A percentile compares a stretch with the other conserved stretches of the same genome.
Evolutionary conservation across 1,140 invertebrate genomes (phyloP).

Genomic region (Kradibia gibbosae): DNA sequence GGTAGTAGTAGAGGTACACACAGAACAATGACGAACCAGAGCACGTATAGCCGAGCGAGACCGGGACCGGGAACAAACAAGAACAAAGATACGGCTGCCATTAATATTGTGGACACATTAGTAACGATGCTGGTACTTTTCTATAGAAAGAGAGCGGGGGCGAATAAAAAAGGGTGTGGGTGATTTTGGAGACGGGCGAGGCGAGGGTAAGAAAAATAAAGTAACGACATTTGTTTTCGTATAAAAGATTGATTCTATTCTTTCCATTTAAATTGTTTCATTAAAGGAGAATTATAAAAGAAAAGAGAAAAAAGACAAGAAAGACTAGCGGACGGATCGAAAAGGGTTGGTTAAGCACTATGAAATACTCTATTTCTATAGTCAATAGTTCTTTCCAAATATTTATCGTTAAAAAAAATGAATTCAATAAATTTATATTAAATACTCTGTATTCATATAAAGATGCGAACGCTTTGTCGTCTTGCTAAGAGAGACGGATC

Average conservation of each 20-base stretch:
- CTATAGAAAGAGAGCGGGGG: conserved; percentile 58
- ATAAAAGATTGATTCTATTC: conserved; percentile 52
- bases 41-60: conserved; percentile 73
- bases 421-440: conserved; percentile 6
- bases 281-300: conserved; percentile 38
- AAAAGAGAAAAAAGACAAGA: conserved; percentile 48
- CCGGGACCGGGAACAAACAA: conserved; percentile 75
- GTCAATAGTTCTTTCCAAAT: conserved; percentile 7
- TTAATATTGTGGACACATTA: conserved; percentile 74
- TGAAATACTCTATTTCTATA: conserved; percentile 29
- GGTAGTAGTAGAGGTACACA: conserved; percentile 71
- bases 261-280: conserved; percentile 18
- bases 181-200: conserved; percentile 44
- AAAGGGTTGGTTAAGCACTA: conserved; percentile 36
- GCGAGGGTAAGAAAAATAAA: conserved; percentile 45
- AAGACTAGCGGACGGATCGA: conserved; percentile 31
- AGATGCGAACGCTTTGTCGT: conserved; percentile 45
- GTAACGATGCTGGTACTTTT: conserved; percentile 71
- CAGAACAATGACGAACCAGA: conserved; percentile 74
- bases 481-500: conserved; percentile 48
- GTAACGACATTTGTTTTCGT: conserved; percentile 52
- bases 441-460: conserved; percentile 27
- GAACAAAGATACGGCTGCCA: conserved; percentile 74
- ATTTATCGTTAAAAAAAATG: conserved; percentile 17
- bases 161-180: conserved; percentile 49